Percentiles rank a stretch among this genome's conserved stretches.
These are phyloP conservation scores for Scomber japonicus DNA, from an alignment of 2,113 vertebrate species.

Conservation along the genomic window DNA sequence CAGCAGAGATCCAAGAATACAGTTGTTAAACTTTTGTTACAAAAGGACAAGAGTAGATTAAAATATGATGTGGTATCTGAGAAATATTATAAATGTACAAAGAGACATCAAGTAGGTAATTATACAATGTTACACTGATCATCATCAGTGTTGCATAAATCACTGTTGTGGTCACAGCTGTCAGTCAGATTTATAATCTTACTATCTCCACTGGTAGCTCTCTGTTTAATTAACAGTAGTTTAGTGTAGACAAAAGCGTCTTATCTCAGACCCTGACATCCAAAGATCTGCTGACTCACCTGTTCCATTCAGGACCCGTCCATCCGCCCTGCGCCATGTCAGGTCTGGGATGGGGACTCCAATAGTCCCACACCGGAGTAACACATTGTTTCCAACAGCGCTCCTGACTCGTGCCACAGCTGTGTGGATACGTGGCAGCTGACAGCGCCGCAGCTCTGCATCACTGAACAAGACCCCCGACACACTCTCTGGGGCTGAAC, in stretches of 20 bases:
- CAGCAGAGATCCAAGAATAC: constrained; percentile 29
- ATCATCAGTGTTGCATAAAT: constrained; percentile 55
- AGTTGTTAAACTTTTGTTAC: neutral
- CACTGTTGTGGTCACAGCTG: constrained; percentile 44
- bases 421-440: constrained; percentile 89
- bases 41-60: neutral
- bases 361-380: constrained; percentile 92
- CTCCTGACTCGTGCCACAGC: constrained; percentile 90
- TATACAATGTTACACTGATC: constrained; percentile 50
- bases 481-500: constrained; percentile 89
- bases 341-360: constrained; percentile 94
- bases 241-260: constrained; percentile 48
- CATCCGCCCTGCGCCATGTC: constrained; percentile 91
- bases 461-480: constrained; percentile 92
- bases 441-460: constrained; percentile 91
- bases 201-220: constrained; percentile 35
- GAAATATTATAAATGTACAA: constrained; percentile 7
- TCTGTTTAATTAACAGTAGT: constrained; percentile 69
- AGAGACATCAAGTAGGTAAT: constrained; percentile 8
- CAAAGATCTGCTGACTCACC: constrained; percentile 81
- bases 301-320: constrained; percentile 89
- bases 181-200: constrained; percentile 60
- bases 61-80: neutral
- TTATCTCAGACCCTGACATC: constrained; percentile 27
- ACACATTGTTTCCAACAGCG: constrained; percentile 91